A percentile compares a stretch with the other conserved stretches of the same genome.
Evolutionary conservation across 2,888 invertebrate species (phyloP).

Genomic region (Xylota sylvarum): DNA sequence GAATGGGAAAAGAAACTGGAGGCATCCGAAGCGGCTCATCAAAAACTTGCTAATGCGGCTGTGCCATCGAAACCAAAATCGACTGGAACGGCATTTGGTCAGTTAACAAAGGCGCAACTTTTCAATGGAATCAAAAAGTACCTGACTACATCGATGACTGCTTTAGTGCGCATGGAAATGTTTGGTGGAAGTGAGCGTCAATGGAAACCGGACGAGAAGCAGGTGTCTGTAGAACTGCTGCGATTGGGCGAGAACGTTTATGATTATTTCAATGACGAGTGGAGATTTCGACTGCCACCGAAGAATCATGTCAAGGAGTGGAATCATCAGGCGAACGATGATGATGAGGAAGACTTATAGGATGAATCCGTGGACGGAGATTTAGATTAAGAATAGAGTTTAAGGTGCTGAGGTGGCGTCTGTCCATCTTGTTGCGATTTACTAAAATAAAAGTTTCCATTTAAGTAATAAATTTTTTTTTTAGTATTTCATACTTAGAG

Average conservation of each 20-base stretch:
- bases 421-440: neutral
- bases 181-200: conserved; percentile 82
- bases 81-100: neutral
- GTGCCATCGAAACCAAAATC: neutral
- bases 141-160: conserved; percentile 82
- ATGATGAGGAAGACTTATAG: conserved; percentile 80
- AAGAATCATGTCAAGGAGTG: conserved; percentile 80
- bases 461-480: neutral
- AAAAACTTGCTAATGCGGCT: neutral
- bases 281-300: conserved; percentile 83
- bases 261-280: conserved; percentile 83
- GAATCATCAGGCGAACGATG: conserved; percentile 78
- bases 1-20: conserved; percentile 17
- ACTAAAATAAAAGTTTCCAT: conserved; percentile 1
- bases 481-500: too few species aligned
- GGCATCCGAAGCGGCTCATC: neutral
- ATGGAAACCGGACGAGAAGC: conserved; percentile 83
- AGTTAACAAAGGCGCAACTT: conserved; percentile 81
- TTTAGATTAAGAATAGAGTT: neutral
- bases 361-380: neutral
- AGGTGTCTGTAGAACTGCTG: conserved; percentile 81
- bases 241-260: conserved; percentile 82
- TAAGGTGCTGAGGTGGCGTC: neutral
- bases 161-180: conserved; percentile 84
- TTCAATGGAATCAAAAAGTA: conserved; percentile 84